Base-by-base conservation (phyloP, 2,113 vertebrate genomes). In the Malurus melanocephalus region DNA sequence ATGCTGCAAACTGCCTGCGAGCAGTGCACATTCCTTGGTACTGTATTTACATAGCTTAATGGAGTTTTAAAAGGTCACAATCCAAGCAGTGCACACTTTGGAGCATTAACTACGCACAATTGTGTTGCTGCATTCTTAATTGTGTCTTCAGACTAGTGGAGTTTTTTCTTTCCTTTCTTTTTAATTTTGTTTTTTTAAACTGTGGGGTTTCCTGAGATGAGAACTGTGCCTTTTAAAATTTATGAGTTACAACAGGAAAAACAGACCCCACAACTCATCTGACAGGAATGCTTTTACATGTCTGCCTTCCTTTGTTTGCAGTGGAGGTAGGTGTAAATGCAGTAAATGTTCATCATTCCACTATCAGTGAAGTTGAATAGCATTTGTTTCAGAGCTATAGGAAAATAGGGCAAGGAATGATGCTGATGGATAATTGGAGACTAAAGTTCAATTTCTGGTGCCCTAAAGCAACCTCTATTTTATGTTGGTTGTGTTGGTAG, bases 21-120 rank as follows among this genome's bases (percentile, higher is more conserved):
- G 89, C 88, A 93, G 93, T 69, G 87, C 93, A 92, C 83, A 69
- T 95, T 95, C 76, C 90, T 93, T 91, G 76, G 57, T 94, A 85
- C 89, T 94, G 88, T 96, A 95, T 97, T 97, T 97, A 97, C 94
- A 95, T 92, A 97, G 95, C 87, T 97, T 97, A 97, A 97, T 97
- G 82, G 93, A 92, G 94, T 96, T 97, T 96, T 93, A 72, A 97
- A 97, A 97, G 97, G 95, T 96, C 94, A 97, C 76, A 94, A 93
- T 93, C 76, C 60, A 89, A 94, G 83, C 57, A 90, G 74, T 53
- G 85, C 87, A 93, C 76, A 53, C 93, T 95, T 92, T 68, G 80
- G 33, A 96, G 64, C 81, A 71, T 80, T 91, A 95, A 87, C 88
- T 93, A 88, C 74, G 85, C 78, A 61, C 8, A 92, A 24, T 90